phyloP scores from a whole-genome alignment of 2,888 invertebrate species.

The Metellina segmentata region DNA sequence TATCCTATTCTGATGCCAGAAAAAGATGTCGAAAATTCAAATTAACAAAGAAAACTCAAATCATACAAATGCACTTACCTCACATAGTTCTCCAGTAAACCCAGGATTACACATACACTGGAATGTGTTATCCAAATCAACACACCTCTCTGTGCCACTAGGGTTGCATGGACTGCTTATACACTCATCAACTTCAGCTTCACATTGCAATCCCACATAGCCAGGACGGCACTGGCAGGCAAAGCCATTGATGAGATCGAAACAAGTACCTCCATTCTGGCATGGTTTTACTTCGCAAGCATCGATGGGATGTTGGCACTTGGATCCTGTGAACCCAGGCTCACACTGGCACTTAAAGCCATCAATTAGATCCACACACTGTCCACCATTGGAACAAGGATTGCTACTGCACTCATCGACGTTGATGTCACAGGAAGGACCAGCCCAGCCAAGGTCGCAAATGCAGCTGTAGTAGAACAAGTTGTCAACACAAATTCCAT shows the following conservation, averaged over 20 bases:
- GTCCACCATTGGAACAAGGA: slow-evolving; percentile 95
- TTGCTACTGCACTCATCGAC: slow-evolving; percentile 93
- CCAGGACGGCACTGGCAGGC: slow-evolving; percentile 94
- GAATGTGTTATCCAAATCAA: slow-evolving; percentile 85
- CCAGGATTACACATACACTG: slow-evolving; percentile 94
- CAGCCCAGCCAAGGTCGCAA: slow-evolving; percentile 96
- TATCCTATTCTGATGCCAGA: too few species aligned
- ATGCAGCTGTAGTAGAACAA: slow-evolving; percentile 92
- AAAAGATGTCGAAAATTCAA: too few species aligned
- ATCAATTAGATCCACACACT: slow-evolving; percentile 92
- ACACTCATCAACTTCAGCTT: slow-evolving; percentile 95
- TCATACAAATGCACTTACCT: slow-evolving; percentile 80
- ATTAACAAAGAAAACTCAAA: too few species aligned
- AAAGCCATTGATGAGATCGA: slow-evolving; percentile 94
- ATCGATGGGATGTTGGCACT: slow-evolving; percentile 94
- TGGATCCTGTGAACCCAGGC: slow-evolving; percentile 91
- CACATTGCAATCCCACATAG: slow-evolving; percentile 88
- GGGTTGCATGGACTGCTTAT: slow-evolving; percentile 94
- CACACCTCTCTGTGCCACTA: slow-evolving; percentile 92
- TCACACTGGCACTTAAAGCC: slow-evolving; percentile 93
- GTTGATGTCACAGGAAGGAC: slow-evolving; percentile 89
- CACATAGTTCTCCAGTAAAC: slow-evolving; percentile 91
- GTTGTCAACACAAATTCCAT: slow-evolving; percentile 95
- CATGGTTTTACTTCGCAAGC: slow-evolving; percentile 94
- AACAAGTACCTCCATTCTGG: slow-evolving; percentile 93